Conservation (phyloP, 1,140 invertebrate genomes). For the Episyrphus balteatus region DNA sequence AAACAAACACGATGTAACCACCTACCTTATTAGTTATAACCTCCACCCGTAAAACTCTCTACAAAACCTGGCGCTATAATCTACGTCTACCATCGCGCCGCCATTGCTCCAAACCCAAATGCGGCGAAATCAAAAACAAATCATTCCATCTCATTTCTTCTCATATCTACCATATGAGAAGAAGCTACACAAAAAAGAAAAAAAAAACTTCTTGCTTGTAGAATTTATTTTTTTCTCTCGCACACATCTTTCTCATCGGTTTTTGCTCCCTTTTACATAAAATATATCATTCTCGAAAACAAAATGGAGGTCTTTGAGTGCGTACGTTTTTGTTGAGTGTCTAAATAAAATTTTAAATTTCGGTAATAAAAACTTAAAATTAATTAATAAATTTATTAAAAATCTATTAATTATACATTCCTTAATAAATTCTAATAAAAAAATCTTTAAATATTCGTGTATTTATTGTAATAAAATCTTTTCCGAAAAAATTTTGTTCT, state of each 20-base stretch:
- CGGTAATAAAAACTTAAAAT: slow-evolving; percentile 28
- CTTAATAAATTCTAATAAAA: slow-evolving; percentile 13
- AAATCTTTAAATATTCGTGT: slow-evolving; percentile 17
- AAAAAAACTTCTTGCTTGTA: neutral
- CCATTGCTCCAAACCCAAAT: too few relatives aligned
- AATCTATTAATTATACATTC: slow-evolving; percentile 17
- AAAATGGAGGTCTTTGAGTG: slow-evolving; percentile 37
- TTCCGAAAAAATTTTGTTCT: neutral
- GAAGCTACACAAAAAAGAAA: too few relatives aligned
- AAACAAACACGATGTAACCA: too few relatives aligned
- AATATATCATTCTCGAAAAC: slow-evolving; percentile 16
- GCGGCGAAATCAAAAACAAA: too few relatives aligned
- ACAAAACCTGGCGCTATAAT: too few relatives aligned
- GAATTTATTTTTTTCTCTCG: neutral
- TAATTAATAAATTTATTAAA: slow-evolving; percentile 17
- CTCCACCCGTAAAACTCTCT: too few relatives aligned
- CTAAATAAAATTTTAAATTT: slow-evolving; percentile 32
- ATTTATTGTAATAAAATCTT: slow-evolving; percentile 22
- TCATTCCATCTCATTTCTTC: too few relatives aligned
- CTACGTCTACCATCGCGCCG: too few relatives aligned
- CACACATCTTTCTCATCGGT: neutral
- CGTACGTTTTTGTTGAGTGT: slow-evolving; percentile 30
- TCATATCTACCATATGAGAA: too few relatives aligned
- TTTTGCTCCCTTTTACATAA: too few relatives aligned
- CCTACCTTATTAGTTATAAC: too few relatives aligned